Conservation (phyloP, 2,797 vertebrate species). For the Uromys caudimaculatus region DNA sequence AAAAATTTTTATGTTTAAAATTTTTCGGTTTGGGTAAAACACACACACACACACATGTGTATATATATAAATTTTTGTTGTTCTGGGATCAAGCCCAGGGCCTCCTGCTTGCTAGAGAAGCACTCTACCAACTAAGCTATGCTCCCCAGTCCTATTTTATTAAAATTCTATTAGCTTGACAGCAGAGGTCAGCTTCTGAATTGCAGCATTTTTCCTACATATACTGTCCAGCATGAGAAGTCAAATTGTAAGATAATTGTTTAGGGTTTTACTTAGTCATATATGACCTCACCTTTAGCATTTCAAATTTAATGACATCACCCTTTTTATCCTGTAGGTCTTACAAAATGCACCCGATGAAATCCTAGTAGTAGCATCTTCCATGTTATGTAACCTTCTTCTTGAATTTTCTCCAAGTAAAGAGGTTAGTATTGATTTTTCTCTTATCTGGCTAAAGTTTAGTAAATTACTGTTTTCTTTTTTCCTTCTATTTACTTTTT, state of each 20-base stretch:
- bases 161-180: slow-evolving; percentile 49
- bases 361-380: slow-evolving; percentile 98
- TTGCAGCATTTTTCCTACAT: background rate
- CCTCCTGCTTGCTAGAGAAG: background rate
- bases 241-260: slow-evolving; percentile 14
- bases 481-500: background rate
- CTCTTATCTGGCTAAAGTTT: slow-evolving; percentile 14
- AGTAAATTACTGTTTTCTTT: slow-evolving; percentile 14
- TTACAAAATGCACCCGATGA: slow-evolving; percentile 99
- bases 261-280: slow-evolving; percentile 46
- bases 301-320: slow-evolving; percentile 3
- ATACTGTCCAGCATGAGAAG: background rate
- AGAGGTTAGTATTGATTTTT: slow-evolving; percentile 91
- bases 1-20: slow-evolving; percentile 28
- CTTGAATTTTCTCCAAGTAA: slow-evolving; percentile 99
- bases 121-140: background rate
- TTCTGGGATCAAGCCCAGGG: background rate
- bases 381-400: slow-evolving; percentile 98
- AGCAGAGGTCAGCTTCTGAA: slow-evolving; percentile 35
- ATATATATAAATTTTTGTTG: background rate
- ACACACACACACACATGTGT: too few relatives aligned
- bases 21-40: slow-evolving; percentile 28
- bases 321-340: slow-evolving; percentile 88
- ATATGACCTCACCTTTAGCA: background rate
- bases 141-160: background rate